These are phyloP conservation scores for Naso thynnoides DNA, from an alignment of 2,797 vertebrate species.

Conservation along the genomic window DNA sequence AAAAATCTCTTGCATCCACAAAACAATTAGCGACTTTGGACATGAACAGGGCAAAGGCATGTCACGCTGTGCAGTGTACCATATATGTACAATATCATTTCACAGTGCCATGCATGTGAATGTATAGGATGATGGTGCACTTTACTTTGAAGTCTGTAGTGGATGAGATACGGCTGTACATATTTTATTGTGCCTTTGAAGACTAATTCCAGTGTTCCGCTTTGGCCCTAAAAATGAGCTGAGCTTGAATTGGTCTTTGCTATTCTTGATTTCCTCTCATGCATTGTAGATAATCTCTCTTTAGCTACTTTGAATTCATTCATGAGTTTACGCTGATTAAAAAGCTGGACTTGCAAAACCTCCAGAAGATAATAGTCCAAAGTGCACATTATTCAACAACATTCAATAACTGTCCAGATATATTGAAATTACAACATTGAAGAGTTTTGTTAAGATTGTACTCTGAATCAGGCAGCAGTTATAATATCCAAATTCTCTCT, in stretches of 20 bases:
- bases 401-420: constrained; percentile 28
- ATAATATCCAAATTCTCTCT: constrained; percentile 28
- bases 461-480: constrained; percentile 33
- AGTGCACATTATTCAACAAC: constrained; percentile 32
- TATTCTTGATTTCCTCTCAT: constrained; percentile 46
- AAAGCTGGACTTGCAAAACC: constrained; percentile 12
- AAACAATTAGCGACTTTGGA: constrained; percentile 30
- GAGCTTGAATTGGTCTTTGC: constrained; percentile 66
- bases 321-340: constrained; percentile 20
- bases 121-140: constrained; percentile 80
- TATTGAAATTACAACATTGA: constrained; percentile 26
- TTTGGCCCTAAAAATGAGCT: constrained; percentile 68
- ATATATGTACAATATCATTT: constrained; percentile 55
- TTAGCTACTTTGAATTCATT: constrained; percentile 42
- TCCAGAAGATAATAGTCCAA: constrained; percentile 27
- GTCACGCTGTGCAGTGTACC: constrained; percentile 60
- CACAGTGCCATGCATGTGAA: constrained; percentile 77
- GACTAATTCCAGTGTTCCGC: constrained; percentile 74
- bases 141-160: constrained; percentile 76
- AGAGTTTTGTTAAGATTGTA: constrained; percentile 26
- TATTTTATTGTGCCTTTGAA: constrained; percentile 87
- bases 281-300: constrained; percentile 43
- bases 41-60: constrained; percentile 52
- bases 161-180: constrained; percentile 78
- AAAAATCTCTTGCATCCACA: constrained; percentile 37